Base-by-base conservation (phyloP, 2,888 invertebrate genomes). In the Parnassius orleans region DNA sequence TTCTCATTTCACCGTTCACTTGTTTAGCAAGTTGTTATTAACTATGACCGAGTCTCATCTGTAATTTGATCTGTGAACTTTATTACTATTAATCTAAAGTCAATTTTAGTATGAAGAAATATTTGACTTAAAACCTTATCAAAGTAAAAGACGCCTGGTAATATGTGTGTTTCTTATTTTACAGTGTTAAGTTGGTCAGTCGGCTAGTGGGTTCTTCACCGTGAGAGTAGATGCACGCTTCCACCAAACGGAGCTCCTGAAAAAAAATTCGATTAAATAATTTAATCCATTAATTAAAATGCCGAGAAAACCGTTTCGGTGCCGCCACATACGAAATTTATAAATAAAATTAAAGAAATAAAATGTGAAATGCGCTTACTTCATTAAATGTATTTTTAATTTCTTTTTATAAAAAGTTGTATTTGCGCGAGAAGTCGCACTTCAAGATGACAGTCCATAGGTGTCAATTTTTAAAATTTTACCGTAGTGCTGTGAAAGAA, bases 1-100 rank as follows among this genome's bases (percentile, higher is more conserved):
- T 90, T 90, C 89, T 87, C 88, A 88, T 90, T 90, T 90, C 90
- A 90, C 91, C 91, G 90, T 88, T 91, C 90, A 90, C 90, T 89
- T 85, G 91, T 87, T 91, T 90, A 91, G 89, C 91, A 72, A 87
- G 81, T 87, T 69, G 61, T 60, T 64, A 66, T 67, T 80, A 71
- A 83, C 63, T 78, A 63, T 71, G 81, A 86, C 80, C 72, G 70
- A 78, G 89, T 87, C 78, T 78, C 70, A 75, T 58, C 64, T 55
- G 42, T 19, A 65, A 42, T 60, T 56, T 53, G n/a, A 15, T 12
- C 54, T 54, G 10, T 64, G 60, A 33, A 56, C 65, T 59, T 61
- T 61, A 66, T 15, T 3, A 1, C 2, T 2, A n/a, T 9, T 0
- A 3, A 0, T 3, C 42, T 66, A 69, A 57, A 64, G 65, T 7